phyloP scores from a whole-genome alignment of 2,888 invertebrate species.

The Phyllotreta cruciferae region DNA sequence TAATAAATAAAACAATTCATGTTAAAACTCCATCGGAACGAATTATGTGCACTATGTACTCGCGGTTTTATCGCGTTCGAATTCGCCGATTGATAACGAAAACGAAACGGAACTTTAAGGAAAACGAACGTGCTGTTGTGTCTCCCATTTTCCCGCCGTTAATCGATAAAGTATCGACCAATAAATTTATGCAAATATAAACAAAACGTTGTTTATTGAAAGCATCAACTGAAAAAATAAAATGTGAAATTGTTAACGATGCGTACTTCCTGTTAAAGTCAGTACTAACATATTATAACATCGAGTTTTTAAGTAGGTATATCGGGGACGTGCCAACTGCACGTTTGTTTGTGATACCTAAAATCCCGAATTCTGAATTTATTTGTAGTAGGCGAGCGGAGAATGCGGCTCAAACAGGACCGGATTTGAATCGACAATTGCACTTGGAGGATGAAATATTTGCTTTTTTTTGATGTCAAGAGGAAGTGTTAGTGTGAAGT shows the following conservation, averaged over 20 bases:
- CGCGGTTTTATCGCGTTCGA: no score
- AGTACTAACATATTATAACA: background rate
- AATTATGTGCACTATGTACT: no score
- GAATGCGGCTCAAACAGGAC: background rate
- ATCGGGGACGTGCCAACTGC: background rate
- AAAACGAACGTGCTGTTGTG: constrained; percentile 1
- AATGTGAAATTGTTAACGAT: constrained; percentile 33
- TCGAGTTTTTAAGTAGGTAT: background rate
- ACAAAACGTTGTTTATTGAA: constrained; percentile 24
- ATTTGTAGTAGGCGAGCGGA: background rate
- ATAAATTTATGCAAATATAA: constrained; percentile 29
- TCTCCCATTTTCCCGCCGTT: constrained; percentile 10
- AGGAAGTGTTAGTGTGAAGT: no score
- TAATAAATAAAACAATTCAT: no score
- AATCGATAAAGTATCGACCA: constrained; percentile 18
- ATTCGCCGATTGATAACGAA: no score
- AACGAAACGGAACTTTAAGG: background rate
- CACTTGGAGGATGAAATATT: no score
- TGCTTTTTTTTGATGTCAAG: no score
- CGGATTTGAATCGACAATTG: background rate
- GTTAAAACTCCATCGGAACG: no score
- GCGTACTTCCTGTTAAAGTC: constrained; percentile 32
- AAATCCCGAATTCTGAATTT: no score
- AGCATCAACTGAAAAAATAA: constrained; percentile 30
- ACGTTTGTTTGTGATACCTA: no score